Base-by-base conservation (phyloP, 2,888 invertebrate genomes). In the Calameuta idolon region DNA sequence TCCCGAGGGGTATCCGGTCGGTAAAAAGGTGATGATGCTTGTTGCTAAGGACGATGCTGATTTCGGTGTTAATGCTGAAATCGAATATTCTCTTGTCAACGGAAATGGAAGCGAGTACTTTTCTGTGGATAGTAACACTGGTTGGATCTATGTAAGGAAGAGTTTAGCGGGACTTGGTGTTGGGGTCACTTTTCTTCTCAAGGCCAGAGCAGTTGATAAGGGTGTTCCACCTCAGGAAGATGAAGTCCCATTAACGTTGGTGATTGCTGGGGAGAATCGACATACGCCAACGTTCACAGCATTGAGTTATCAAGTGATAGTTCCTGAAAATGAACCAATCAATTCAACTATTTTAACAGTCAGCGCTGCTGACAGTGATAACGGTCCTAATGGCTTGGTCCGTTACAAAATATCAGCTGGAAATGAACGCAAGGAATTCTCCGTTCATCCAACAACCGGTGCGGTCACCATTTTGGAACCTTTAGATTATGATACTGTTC, bases 331-430 rank as follows among this genome's bases (percentile, higher is more conserved):
- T 91, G 97, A 97, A 89, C 96, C 96, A 0, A 92, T 97, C 0
- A 97, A 97, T 2, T 96, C 97, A 1, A 95, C 96, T 0, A 97
- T 98, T 83, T 92, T 97, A 4, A 97, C 96, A 0, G 95, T 98
- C 0, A 95, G 94, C 82, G 98, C 98, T 4, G 94, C 95, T 0
- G 98, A 98, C 90, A 94, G 94, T 80, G 98, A 98, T 88, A 93
- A 93, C 83, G 98, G 98, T 0, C 97, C 98, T 0, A 98, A 98
- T 90, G 98, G 98, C 9, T 95, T 97, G 93, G 93, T 98, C 0
- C 92, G 95, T 12, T 98, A 98, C 90, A 93, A 94, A 69, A 97
- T 98, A 84, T 95, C 96, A 0, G 96, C 95, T 37, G 98, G 98
- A 30, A 97, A 97, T 89, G 94, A 95, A 81, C 94, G 95, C 4